Base-by-base conservation (phyloP, 1,140 invertebrate genomes). In the Antheraea mylitta region DNA sequence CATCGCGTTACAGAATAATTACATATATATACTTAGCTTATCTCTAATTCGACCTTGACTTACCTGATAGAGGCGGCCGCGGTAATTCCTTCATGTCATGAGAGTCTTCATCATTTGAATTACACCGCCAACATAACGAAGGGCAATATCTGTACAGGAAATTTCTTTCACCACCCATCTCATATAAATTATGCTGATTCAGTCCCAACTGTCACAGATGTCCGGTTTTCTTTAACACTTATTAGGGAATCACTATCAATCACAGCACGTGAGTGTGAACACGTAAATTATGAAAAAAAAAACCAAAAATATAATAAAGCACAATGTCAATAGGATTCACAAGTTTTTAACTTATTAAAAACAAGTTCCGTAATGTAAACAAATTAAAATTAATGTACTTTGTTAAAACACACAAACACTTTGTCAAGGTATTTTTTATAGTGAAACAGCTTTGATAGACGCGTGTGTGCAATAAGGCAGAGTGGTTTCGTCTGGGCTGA, bases 11-110 rank as follows among this genome's bases (percentile, higher is more conserved):
- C 38, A 18, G 19, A 64, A 37, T 64, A 18, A 64, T 64, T n/a
- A n/a, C n/a, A 30, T n/a, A 48, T 48, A 48, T 19, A 30, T 13
- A 22, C 53, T 59, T 19, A 64, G 65, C 22, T 67, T 60, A 66
- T 68, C 67, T 69, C 42, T 64, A 68, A 69, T 70, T 42, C 59
- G 67, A 59, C 70, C 71, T 77, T 77, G 70, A 82, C 80, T 64
- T 83, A 87, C 86, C 82, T 67, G 81, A 71, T 64, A 62, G 77
- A 18, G 84, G 89, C 19, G 87, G 87, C 58, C 86, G 76, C 10
- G 89, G 89, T 42, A 91, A 66, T 38, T 89, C 85, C 67, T 77
- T 85, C 19, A 88, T 72, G 67, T 90, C 87, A 62, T 89, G 86
- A 2, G 84, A 86, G 64, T 82, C 81, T 0, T 75, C 70, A 48